Percentiles rank a stretch among this genome's conserved stretches.
phyloP scores from a whole-genome alignment of 2,888 invertebrate species.

The Tubiluchus corallicola region DNA sequence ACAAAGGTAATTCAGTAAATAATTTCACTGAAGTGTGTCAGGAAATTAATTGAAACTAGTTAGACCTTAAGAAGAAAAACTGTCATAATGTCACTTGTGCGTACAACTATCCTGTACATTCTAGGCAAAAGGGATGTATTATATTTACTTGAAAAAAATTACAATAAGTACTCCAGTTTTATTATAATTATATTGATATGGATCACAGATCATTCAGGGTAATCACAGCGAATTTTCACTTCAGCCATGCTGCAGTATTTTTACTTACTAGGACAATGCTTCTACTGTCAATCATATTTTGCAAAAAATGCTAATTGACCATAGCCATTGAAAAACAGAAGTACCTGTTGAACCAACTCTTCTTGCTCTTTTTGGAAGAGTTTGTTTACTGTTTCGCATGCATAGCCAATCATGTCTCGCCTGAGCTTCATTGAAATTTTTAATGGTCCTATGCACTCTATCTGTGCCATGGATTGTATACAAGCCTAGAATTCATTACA shows the following conservation, averaged over 20 bases:
- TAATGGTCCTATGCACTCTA: slow-evolving; percentile 71
- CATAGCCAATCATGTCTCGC: slow-evolving; percentile 58
- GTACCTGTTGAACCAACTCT: slow-evolving; percentile 43
- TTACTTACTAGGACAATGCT: not conserved
- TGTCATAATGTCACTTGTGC: no score
- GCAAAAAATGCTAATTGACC: not conserved
- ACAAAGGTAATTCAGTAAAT: no score
- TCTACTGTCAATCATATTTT: not conserved
- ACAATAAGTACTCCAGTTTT: not conserved
- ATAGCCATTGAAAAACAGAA: not conserved
- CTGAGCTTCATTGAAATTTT: slow-evolving; percentile 70
- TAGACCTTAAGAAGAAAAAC: no score
- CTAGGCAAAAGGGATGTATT: no score
- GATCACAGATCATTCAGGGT: not conserved
- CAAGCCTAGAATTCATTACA: slow-evolving; percentile 42
- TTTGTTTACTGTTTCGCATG: slow-evolving; percentile 70
- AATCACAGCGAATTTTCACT: not conserved
- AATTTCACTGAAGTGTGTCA: no score
- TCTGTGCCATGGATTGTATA: slow-evolving; percentile 59
- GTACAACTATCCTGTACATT: no score
- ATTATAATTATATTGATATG: not conserved
- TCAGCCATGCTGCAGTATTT: not conserved
- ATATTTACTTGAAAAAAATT: slow-evolving; percentile 5
- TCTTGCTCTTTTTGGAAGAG: slow-evolving; percentile 57
- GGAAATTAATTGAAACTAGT: no score